These are phyloP conservation scores for Scarus forsteni DNA, from an alignment of 2,797 vertebrate genomes.

Conservation along the genomic window DNA sequence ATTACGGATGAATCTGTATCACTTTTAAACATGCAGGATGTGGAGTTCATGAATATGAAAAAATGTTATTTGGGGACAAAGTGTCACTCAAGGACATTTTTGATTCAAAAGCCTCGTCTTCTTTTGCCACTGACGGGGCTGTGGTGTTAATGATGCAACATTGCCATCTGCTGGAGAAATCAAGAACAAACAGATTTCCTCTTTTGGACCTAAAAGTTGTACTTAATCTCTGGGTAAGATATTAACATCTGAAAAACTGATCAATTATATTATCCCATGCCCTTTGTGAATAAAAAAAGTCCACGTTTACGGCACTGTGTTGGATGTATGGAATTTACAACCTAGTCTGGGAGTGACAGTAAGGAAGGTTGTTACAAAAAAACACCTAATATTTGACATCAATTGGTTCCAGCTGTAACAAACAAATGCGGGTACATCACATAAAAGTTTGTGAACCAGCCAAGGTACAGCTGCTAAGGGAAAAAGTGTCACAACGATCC, in stretches of 20 bases:
- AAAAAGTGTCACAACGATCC: too few relatives aligned
- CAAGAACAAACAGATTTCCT: neutral
- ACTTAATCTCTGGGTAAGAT: neutral
- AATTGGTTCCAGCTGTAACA: too few relatives aligned
- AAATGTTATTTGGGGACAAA: conserved; percentile 38
- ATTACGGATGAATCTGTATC: conserved; percentile 41
- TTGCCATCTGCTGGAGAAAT: conserved; percentile 66
- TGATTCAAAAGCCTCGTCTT: conserved; percentile 1
- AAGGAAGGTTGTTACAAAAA: too few relatives aligned
- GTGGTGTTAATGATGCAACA: conserved; percentile 30
- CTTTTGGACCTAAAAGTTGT: neutral
- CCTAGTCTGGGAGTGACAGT: too few relatives aligned
- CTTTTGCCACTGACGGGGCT: neutral
- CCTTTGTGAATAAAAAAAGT: neutral
- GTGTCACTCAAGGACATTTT: conserved; percentile 11
- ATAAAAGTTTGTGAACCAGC: too few relatives aligned
- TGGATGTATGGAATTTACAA: too few relatives aligned
- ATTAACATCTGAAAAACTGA: conserved; percentile 1
- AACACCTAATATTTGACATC: too few relatives aligned
- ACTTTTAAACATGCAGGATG: conserved; percentile 29
- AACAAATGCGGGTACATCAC: too few relatives aligned
- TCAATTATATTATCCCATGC: neutral
- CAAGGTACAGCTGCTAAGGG: too few relatives aligned
- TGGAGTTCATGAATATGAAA: conserved; percentile 37
- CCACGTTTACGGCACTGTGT: too few relatives aligned